Conservation (phyloP, 2,888 invertebrate genomes). For the Caenorhabditis virilis region DNA sequence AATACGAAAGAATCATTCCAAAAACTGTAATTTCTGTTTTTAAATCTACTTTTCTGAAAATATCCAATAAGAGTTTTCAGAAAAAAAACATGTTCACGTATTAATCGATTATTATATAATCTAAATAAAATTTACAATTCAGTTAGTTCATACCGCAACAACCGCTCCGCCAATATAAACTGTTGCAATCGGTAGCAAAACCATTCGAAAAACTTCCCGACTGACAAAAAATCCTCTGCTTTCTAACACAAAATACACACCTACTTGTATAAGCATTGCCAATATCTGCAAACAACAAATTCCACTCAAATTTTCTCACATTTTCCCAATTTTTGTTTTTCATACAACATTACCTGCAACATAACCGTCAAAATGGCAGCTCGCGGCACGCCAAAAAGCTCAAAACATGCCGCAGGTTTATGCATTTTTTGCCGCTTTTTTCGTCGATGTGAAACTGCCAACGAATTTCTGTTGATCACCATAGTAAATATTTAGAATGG, state of each 20-base stretch:
- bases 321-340: neutral
- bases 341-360: conserved; percentile 1
- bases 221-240: conserved; percentile 47
- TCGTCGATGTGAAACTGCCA: neutral
- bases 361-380: conserved; percentile 27
- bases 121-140: too few species aligned
- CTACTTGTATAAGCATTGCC: conserved; percentile 42
- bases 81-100: too few species aligned
- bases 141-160: conserved; percentile 14
- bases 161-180: conserved; percentile 37
- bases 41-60: too few species aligned
- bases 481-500: too few species aligned
- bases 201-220: conserved; percentile 50
- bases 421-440: neutral
- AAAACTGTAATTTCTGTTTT: too few species aligned
- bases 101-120: too few species aligned
- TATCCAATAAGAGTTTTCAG: too few species aligned
- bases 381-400: conserved; percentile 18
- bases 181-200: conserved; percentile 24
- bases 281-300: conserved; percentile 29
- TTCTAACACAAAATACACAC: conserved; percentile 54
- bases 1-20: too few species aligned
- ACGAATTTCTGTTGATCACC: too few species aligned
- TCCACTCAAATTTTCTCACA: neutral
- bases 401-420: conserved; percentile 32